Percentiles rank a stretch among this genome's conserved stretches.
These are phyloP conservation scores for Amblyjoppa proteus DNA, from an alignment of 2,888 invertebrate genomes.

Conservation along the genomic window DNA sequence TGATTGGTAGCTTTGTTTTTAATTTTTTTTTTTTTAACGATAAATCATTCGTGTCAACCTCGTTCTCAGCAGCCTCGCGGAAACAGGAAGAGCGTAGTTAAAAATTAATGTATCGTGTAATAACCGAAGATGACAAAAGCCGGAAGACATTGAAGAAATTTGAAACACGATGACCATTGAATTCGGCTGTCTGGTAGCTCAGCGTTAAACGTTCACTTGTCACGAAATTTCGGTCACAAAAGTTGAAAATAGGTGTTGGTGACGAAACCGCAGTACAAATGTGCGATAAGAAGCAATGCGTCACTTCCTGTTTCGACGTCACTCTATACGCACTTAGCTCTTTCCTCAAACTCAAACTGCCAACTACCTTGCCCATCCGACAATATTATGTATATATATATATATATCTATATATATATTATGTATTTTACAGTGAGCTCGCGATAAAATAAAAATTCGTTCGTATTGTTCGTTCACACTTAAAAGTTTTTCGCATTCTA, in stretches of 20 bases:
- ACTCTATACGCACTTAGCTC: neutral
- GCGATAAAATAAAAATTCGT: constrained; percentile 53
- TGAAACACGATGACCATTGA: neutral
- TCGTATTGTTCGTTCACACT: constrained; percentile 34
- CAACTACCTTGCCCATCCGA: constrained; percentile 34
- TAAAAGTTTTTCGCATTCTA: constrained; percentile 24
- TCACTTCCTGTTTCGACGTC: constrained; percentile 44
- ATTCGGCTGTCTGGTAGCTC: neutral
- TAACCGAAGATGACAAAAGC: constrained; percentile 1
- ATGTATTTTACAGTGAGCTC: constrained; percentile 55
- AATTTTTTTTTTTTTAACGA: constrained; percentile 33
- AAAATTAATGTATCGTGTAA: constrained; percentile 24
- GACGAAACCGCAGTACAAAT: neutral
- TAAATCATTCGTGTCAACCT: constrained; percentile 25
- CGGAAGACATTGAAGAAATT: constrained; percentile 54
- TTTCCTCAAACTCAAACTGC: constrained; percentile 34
- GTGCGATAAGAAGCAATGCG: neutral
- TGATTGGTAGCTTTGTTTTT: constrained; percentile 57
- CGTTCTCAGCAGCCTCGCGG: constrained; percentile 29
- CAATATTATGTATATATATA: constrained; percentile 28
- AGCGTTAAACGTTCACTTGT: neutral
- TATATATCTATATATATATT: neutral
- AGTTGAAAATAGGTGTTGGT: neutral
- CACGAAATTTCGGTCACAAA: constrained; percentile 11
- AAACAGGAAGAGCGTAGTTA: constrained; percentile 46